Conservation (phyloP, 2,888 invertebrate genomes). For the Cheilosia variabilis region DNA sequence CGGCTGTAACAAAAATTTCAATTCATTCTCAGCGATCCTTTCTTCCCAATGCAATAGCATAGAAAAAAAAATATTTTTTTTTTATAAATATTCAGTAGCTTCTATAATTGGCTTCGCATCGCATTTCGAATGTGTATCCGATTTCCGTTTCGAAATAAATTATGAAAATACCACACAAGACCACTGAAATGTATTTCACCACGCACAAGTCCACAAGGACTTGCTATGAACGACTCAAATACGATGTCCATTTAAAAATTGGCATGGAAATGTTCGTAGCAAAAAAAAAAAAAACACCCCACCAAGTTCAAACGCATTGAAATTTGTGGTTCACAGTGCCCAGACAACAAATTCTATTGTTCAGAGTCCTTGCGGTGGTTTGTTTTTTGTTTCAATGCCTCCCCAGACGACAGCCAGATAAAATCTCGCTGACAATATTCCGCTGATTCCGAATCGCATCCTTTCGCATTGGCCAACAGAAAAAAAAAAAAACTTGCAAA, state of each 20-base stretch:
- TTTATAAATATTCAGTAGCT: no score
- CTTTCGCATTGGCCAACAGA: constrained; percentile 14
- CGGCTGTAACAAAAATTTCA: no score
- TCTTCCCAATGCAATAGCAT: no score
- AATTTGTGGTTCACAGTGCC: constrained; percentile 32
- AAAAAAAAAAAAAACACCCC: background rate
- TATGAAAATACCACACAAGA: no score
- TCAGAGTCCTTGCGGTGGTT: background rate
- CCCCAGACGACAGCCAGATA: constrained; percentile 37
- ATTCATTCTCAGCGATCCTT: no score
- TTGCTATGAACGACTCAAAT: constrained; percentile 6
- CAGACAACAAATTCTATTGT: constrained; percentile 21
- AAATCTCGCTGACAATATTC: constrained; percentile 60
- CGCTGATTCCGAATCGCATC: constrained; percentile 48
- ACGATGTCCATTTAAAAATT: constrained; percentile 15
- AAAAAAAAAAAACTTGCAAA: background rate
- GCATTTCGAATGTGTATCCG: no score
- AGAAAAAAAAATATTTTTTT: no score
- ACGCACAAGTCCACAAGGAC: background rate
- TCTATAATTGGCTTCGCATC: no score
- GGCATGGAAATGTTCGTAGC: background rate
- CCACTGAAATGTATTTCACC: no score
- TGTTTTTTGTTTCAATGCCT: background rate
- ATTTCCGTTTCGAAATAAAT: no score
- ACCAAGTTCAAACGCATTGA: background rate